A percentile compares a stretch with the other conserved stretches of the same genome.
Conservation (phyloP, 2,797 vertebrate genomes). For the Manis crassicaudata region DNA sequence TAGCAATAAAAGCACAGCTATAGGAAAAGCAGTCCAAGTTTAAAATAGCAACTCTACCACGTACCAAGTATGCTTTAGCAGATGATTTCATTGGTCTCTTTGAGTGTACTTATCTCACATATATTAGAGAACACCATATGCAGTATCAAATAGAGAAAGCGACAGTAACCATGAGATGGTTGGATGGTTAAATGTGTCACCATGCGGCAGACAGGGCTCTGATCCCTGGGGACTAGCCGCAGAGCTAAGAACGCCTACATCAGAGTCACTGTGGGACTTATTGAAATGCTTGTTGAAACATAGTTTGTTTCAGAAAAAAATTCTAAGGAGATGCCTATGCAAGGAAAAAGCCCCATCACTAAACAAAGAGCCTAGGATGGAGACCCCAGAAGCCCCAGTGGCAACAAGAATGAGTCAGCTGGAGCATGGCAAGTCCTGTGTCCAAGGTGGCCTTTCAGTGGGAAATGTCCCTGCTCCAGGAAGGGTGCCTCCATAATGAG, state of each 20-base stretch:
- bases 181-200: background rate
- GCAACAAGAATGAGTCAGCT: background rate
- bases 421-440: background rate
- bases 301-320: background rate
- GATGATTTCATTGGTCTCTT: background rate
- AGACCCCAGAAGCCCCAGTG: background rate
- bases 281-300: background rate
- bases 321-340: background rate
- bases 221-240: background rate
- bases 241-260: background rate
- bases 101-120: background rate
- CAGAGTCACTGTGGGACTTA: background rate
- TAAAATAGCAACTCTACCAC: background rate
- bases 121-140: background rate
- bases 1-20: background rate
- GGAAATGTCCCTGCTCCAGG: background rate
- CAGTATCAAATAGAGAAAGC: background rate
- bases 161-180: background rate
- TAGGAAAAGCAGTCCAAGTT: background rate
- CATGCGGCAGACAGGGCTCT: background rate
- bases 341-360: background rate
- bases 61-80: background rate
- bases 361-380: background rate
- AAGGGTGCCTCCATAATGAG: background rate
- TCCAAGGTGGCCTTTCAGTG: background rate